Percentiles rank a stretch among this genome's conserved stretches.
Evolutionary conservation across 2,797 vertebrate genomes (phyloP).

Genomic region (Spheniscus humboldti): DNA sequence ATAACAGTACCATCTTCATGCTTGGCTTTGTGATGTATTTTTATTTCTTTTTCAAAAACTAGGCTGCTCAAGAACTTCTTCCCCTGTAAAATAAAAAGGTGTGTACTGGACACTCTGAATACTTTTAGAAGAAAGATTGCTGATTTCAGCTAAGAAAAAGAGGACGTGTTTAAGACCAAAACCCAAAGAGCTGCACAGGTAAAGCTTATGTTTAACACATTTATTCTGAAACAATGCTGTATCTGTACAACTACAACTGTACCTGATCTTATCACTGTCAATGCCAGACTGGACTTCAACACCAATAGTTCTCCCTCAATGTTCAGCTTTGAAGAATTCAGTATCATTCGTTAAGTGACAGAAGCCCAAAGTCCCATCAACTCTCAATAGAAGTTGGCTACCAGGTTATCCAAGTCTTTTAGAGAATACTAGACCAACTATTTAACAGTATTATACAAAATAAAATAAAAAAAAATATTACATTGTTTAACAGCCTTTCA

Average conservation of each 20-base stretch:
- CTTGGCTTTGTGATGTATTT: constrained; percentile 71
- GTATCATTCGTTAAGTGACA: neutral
- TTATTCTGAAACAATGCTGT: neutral
- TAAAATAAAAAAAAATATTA: neutral
- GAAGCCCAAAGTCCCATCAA: neutral
- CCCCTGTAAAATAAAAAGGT: constrained; percentile 65
- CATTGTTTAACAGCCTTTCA: neutral
- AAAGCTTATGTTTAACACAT: neutral
- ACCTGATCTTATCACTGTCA: neutral
- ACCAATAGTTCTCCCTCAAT: neutral
- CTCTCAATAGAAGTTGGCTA: neutral
- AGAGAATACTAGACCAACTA: neutral
- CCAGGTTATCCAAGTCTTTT: neutral
- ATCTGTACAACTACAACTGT: neutral
- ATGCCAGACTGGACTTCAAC: neutral
- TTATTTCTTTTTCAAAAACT: constrained; percentile 78
- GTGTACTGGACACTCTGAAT: neutral
- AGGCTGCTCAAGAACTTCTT: constrained; percentile 77
- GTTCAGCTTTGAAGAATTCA: neutral
- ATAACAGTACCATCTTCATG: constrained; percentile 74
- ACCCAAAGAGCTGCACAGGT: neutral
- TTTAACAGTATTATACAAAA: neutral
- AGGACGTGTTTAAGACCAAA: neutral
- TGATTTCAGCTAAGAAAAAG: neutral
- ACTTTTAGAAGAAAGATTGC: no score